A percentile compares a stretch with the other conserved stretches of the same genome.
Conservation (phyloP, 2,797 vertebrate genomes). For the Etheostoma perlongum region DNA sequence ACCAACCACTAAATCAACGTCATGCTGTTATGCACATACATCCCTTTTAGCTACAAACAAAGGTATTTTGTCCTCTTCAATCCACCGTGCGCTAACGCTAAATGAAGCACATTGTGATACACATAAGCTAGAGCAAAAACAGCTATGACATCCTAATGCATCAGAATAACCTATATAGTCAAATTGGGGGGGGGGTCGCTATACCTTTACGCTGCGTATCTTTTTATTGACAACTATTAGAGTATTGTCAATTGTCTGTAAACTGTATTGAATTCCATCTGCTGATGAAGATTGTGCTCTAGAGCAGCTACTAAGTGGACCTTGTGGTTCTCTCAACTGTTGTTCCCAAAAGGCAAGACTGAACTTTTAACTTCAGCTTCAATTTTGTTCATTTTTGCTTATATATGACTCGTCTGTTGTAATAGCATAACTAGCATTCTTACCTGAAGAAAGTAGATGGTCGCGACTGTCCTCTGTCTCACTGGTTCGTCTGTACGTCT, state of each 20-base stretch:
- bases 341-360: not conserved
- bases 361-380: not conserved
- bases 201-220: not conserved
- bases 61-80: not conserved
- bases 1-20: conserved; percentile 30
- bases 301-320: not conserved
- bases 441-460: conserved; percentile 71
- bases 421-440: not conserved
- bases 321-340: not conserved
- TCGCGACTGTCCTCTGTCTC: conserved; percentile 20
- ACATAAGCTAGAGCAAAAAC: not conserved
- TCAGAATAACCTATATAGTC: not conserved
- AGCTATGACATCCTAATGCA: conserved; percentile 3
- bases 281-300: not conserved
- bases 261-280: too few relatives aligned
- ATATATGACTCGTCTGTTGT: not conserved
- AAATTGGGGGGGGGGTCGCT: not conserved
- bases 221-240: too few relatives aligned
- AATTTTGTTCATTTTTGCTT: not conserved
- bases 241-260: too few relatives aligned
- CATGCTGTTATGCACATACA: conserved; percentile 15
- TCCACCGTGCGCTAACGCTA: not conserved
- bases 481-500: conserved; percentile 1
- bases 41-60: not conserved
- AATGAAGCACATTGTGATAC: not conserved